These are phyloP conservation scores for Labrus mixtus DNA, from an alignment of 2,113 vertebrate genomes.

Conservation along the genomic window DNA sequence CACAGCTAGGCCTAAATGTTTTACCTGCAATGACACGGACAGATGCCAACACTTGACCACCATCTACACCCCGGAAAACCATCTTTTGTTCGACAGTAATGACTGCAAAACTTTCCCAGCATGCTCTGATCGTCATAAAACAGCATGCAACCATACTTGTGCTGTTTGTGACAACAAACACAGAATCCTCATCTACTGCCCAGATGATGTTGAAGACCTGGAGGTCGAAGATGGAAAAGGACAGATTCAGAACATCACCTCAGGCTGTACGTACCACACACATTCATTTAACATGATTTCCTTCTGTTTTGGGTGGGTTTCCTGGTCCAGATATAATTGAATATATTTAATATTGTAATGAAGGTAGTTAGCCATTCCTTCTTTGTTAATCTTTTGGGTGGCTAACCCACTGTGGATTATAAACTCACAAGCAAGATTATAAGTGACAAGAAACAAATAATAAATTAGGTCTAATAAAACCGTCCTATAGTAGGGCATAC, in stretches of 20 bases:
- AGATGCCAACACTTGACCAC: not conserved
- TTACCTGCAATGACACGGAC: constrained; percentile 21
- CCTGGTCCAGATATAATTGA: too few relatives aligned
- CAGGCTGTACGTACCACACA: not conserved
- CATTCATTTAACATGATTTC: not conserved
- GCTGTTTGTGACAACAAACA: fast-evolving
- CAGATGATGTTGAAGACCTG: fast-evolving
- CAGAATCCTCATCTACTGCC: not conserved
- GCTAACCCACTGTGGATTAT: too few relatives aligned
- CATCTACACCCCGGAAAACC: not conserved
- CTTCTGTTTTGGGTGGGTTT: too few relatives aligned
- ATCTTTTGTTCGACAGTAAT: fast-evolving
- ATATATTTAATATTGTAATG: too few relatives aligned
- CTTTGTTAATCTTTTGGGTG: too few relatives aligned
- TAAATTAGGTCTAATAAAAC: too few relatives aligned
- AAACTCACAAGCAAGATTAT: too few relatives aligned
- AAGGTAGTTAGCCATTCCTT: too few relatives aligned
- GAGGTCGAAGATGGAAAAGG: not conserved
- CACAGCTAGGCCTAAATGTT: not conserved
- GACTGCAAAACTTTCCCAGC: fast-evolving
- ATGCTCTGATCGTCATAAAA: not conserved
- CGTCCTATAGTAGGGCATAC: too few relatives aligned
- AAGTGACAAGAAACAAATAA: too few relatives aligned
- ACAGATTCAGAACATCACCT: fast-evolving
- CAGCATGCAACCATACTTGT: not conserved